Conservation (phyloP, 2,888 invertebrate species). For the Cheilosia soror region DNA sequence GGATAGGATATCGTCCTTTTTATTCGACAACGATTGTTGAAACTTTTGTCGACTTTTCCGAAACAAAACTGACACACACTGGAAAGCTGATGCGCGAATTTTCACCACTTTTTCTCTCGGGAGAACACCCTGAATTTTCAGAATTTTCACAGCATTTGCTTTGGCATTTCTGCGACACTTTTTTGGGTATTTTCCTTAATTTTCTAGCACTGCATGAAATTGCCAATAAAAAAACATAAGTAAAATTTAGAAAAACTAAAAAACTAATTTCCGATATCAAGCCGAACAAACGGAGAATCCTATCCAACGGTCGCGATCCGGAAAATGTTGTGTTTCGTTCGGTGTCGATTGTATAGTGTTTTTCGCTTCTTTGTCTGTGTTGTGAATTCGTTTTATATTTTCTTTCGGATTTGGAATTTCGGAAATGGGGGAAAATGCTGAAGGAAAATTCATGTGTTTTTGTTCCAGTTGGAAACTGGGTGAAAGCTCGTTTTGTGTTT, state of each 20-base stretch:
- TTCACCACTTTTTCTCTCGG: constrained; percentile 17
- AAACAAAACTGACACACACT: constrained; percentile 38
- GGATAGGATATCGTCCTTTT: background rate
- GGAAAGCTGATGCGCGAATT: constrained; percentile 57
- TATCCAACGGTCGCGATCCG: constrained; percentile 31
- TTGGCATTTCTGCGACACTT: constrained; percentile 3
- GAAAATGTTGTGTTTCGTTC: constrained; percentile 56
- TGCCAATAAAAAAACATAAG: background rate
- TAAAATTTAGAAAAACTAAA: constrained; percentile 21
- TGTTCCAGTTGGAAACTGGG: constrained; percentile 70
- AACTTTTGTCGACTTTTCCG: constrained; percentile 19
- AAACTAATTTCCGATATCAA: constrained; percentile 33
- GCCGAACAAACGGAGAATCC: constrained; percentile 15
- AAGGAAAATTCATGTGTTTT: constrained; percentile 60
- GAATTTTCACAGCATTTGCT: constrained; percentile 19
- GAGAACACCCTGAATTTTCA: constrained; percentile 41
- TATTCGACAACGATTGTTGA: background rate
- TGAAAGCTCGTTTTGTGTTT: constrained; percentile 62
- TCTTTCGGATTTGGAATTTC: constrained; percentile 47
- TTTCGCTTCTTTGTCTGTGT: constrained; percentile 12
- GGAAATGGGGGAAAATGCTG: constrained; percentile 30
- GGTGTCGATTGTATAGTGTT: constrained; percentile 61
- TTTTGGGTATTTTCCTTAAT: background rate
- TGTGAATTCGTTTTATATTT: constrained; percentile 27
- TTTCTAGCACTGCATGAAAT: background rate